Conservation (phyloP, 2,113 vertebrate genomes). For the Heptranchias perlo region DNA sequence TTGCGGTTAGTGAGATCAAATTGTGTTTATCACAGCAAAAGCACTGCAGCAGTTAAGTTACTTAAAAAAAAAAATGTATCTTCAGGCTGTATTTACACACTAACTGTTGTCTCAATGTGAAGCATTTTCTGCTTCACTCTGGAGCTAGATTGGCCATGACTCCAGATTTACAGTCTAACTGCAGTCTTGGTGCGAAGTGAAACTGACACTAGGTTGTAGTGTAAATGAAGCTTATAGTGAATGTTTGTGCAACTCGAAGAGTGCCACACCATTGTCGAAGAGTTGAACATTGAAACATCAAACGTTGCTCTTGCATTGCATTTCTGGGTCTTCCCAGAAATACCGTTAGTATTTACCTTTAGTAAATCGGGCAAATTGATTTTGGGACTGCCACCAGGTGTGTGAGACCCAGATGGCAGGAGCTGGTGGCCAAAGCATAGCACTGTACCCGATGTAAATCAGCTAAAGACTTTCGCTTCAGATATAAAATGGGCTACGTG, state of each 20-base stretch:
- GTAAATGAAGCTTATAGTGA: not conserved
- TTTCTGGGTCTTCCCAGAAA: too few species aligned
- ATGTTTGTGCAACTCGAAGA: not conserved
- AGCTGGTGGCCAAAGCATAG: not conserved
- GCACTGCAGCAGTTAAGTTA: too few species aligned
- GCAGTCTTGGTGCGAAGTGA: not conserved
- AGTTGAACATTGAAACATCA: too few species aligned
- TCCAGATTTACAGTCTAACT: not conserved
- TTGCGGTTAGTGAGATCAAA: not conserved
- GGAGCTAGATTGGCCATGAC: not conserved
- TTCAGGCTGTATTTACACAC: not conserved
- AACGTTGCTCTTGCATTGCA: too few species aligned
- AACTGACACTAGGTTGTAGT: too few species aligned
- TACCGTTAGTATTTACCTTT: not conserved
- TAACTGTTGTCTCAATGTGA: not conserved
- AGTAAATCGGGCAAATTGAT: not conserved
- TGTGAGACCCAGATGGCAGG: not conserved
- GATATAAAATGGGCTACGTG: not conserved
- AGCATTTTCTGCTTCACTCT: not conserved
- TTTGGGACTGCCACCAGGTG: not conserved
- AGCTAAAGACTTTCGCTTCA: not conserved
- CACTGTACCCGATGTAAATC: not conserved
- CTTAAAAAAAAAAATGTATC: not conserved
- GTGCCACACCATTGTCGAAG: too few species aligned
- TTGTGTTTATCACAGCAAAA: not conserved